Base-by-base conservation (phyloP, 2,797 vertebrate genomes). In the Pangasius sanitwongsei region DNA sequence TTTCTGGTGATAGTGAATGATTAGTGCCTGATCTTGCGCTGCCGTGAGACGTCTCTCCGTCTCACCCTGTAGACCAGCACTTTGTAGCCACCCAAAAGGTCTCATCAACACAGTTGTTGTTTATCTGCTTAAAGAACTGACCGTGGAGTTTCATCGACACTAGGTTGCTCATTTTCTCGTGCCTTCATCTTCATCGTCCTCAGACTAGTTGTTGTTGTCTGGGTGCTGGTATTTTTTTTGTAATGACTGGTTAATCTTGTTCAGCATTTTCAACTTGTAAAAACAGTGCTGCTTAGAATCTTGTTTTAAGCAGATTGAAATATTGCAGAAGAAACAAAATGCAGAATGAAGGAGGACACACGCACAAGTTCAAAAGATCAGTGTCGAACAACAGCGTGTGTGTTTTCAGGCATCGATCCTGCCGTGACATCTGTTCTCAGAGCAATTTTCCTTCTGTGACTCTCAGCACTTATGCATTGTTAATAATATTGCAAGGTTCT, bases 401-500 rank as follows among this genome's bases (percentile, higher is more conserved):
- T 72, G 25, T 82, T 74, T 83, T 65, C 86, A 84, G 81, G n/a
- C n/a, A 72, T 50, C 53, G 67, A 31, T 85, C 78, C 53, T 69
- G 57, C 70, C 70, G 16, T 67, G 63, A 78, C 81, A 80, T 87
- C 86, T 84, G 74, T 78, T 67, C 72, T 48, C 48, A 61, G n/a
- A 80, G 63, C 57, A 50, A 74, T 87, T 91, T 69, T 53, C 48
- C 50, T 61, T 41, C 50, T 80, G 81, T 61, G 37, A 34, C 41
- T 87, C 72, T 8, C 48, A 72, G 57, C 20, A 9, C 82, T 72
- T 80, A 50, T 86, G 55, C 57, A 75, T 86, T 83, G 41, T 89
- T 81, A 72, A 86, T 81, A 86, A 74, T 74, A 72, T 75, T 74
- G 55, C 41, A 23, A 55, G 82, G 44, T 85, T 89, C 53, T 63